A percentile compares a stretch with the other conserved stretches of the same genome.
Evolutionary conservation across 2,888 invertebrate genomes (phyloP).

Genomic region (Spialia ferax): DNA sequence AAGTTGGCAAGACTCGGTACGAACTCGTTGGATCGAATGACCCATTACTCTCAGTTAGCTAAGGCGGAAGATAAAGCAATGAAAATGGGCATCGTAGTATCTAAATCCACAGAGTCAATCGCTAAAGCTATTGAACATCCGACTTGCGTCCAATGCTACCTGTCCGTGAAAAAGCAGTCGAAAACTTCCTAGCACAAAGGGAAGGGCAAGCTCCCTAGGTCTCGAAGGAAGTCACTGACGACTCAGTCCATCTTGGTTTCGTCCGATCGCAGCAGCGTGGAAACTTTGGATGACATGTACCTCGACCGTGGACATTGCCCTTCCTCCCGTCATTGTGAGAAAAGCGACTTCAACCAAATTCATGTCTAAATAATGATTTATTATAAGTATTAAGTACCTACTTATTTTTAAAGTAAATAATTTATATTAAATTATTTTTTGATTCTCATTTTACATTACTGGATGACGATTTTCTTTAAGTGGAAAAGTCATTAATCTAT

Average conservation of each 20-base stretch:
- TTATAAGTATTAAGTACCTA: neutral
- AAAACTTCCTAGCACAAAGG: conserved; percentile 89
- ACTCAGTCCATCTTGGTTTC: conserved; percentile 71
- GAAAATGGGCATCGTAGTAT: conserved; percentile 85
- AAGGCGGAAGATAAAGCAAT: conserved; percentile 83
- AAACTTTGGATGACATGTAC: conserved; percentile 71
- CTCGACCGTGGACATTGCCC: conserved; percentile 70
- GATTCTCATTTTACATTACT: conserved; percentile 31
- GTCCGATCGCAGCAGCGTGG: conserved; percentile 79
- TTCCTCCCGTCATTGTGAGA: conserved; percentile 63
- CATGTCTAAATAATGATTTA: conserved; percentile 81
- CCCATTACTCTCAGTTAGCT: conserved; percentile 81
- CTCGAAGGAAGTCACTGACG: conserved; percentile 71
- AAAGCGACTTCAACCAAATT: conserved; percentile 83
- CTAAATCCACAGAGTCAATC: conserved; percentile 85
- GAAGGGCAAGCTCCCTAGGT: conserved; percentile 88
- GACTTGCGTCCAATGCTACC: conserved; percentile 91
- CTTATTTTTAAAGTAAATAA: conserved; percentile 25
- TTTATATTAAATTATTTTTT: conserved; percentile 37
- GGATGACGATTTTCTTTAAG: neutral
- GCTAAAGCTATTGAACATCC: conserved; percentile 88
- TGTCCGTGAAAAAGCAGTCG: conserved; percentile 87
- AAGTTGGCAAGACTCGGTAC: conserved; percentile 79
- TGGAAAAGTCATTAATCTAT: neutral
- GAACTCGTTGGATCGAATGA: conserved; percentile 79